Evolutionary conservation across 2,888 invertebrate species (phyloP).

Genomic region (Nomada goodeniana): DNA sequence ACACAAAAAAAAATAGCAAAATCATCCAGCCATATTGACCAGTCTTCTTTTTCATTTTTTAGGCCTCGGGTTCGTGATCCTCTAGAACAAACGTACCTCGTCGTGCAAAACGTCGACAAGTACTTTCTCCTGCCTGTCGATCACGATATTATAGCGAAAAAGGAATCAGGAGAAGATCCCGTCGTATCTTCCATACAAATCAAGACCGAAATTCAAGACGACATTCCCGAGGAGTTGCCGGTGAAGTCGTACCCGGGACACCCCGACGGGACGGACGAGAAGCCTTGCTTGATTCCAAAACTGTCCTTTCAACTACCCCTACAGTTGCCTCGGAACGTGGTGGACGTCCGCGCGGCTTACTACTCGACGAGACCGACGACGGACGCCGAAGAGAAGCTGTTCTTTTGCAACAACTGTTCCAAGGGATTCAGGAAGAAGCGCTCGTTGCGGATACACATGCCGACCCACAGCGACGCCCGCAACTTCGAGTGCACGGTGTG

Average conservation of each 20-base stretch:
- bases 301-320: not conserved
- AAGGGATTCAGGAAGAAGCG: conserved; percentile 16
- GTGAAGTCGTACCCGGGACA: not conserved
- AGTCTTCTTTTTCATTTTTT: conserved; percentile 52
- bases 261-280: not conserved
- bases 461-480: not conserved
- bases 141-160: not conserved
- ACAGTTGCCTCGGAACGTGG: not conserved
- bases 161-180: not conserved
- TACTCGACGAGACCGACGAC: not conserved
- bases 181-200: not conserved
- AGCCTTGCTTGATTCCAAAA: too few species aligned
- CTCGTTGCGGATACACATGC: conserved; percentile 8
- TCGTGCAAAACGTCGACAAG: conserved; percentile 28
- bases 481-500: conserved; percentile 31
- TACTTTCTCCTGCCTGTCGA: conserved; percentile 33
- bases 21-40: conserved; percentile 13
- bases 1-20: not conserved
- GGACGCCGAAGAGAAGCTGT: not conserved
- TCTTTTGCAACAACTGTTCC: conserved; percentile 12
- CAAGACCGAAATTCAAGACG: not conserved
- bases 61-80: conserved; percentile 40
- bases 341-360: not conserved
- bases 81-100: conserved; percentile 43
- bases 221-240: not conserved